Conservation (phyloP, 1,140 invertebrate species). For the Achatina immaculata region DNA sequence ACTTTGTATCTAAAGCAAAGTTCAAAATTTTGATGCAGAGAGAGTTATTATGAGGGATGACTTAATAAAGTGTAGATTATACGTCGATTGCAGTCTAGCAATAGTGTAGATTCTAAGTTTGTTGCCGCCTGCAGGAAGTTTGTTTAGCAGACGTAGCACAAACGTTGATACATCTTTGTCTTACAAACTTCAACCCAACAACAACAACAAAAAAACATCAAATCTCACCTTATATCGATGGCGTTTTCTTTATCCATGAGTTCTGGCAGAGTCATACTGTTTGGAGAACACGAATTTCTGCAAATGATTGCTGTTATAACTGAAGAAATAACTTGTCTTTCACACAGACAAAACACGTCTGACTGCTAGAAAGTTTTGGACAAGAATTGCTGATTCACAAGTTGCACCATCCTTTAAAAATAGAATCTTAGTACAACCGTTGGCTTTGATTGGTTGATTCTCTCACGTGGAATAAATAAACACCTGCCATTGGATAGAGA, state of each 20-base stretch:
- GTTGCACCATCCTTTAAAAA: slow-evolving; percentile 26
- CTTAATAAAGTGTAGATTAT: background rate
- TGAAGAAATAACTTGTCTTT: background rate
- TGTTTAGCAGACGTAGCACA: too few species aligned
- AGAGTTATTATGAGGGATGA: background rate
- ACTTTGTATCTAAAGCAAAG: too few species aligned
- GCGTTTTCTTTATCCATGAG: slow-evolving; percentile 29
- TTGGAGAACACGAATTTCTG: background rate
- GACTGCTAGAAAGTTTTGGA: background rate
- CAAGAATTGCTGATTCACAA: background rate
- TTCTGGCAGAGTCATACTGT: slow-evolving; percentile 18
- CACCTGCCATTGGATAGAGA: background rate
- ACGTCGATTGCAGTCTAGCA: background rate
- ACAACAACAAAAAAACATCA: background rate
- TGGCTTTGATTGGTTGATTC: background rate
- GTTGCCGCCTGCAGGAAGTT: background rate
- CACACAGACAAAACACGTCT: background rate
- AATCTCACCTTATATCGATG: slow-evolving; percentile 1
- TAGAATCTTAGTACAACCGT: slow-evolving; percentile 19
- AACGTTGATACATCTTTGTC: too few species aligned
- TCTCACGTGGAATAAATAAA: slow-evolving; percentile 11
- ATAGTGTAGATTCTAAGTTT: background rate
- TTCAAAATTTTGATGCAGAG: background rate
- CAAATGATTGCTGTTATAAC: too few species aligned
- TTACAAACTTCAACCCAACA: too few species aligned